Percentiles rank a stretch among this genome's conserved stretches.
phyloP scores from a whole-genome alignment of 2,113 vertebrate genomes.

The Hiodon alosoides region DNA sequence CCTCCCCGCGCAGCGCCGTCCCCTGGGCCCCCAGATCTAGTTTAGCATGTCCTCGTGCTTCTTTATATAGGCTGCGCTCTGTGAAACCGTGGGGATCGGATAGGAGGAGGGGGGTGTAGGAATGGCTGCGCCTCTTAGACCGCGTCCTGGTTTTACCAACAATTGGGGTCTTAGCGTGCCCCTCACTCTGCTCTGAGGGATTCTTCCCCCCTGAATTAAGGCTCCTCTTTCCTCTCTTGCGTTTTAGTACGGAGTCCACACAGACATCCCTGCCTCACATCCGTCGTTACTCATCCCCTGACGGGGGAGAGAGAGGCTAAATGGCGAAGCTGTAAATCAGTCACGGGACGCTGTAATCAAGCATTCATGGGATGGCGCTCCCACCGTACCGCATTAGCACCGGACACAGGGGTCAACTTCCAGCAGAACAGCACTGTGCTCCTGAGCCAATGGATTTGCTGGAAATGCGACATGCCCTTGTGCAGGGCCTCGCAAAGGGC shows the following conservation, averaged over 20 bases:
- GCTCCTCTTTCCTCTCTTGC: not conserved
- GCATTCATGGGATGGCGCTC: no score
- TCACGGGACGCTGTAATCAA: no score
- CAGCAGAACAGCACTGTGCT: not conserved
- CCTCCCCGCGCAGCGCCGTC: not conserved
- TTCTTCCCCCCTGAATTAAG: no score
- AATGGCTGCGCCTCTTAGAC: conserved; percentile 20
- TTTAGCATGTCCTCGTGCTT: conserved; percentile 56
- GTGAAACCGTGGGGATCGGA: not conserved
- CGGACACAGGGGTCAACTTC: no score
- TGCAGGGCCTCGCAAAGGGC: not conserved
- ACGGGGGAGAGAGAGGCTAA: not conserved
- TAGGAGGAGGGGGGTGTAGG: conserved; percentile 10
- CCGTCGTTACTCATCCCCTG: not conserved
- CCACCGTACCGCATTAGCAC: no score
- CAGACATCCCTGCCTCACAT: not conserved
- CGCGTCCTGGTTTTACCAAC: no score
- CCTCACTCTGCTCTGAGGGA: no score
- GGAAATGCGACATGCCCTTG: not conserved
- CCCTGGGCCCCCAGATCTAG: conserved; percentile 50
- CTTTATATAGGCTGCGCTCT: conserved; percentile 51
- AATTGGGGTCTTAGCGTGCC: no score
- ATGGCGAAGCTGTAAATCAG: no score
- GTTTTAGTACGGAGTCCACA: not conserved
- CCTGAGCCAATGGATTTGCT: no score